These are phyloP conservation scores for Cephonodes hylas DNA, from an alignment of 2,888 invertebrate genomes.

Conservation along the genomic window DNA sequence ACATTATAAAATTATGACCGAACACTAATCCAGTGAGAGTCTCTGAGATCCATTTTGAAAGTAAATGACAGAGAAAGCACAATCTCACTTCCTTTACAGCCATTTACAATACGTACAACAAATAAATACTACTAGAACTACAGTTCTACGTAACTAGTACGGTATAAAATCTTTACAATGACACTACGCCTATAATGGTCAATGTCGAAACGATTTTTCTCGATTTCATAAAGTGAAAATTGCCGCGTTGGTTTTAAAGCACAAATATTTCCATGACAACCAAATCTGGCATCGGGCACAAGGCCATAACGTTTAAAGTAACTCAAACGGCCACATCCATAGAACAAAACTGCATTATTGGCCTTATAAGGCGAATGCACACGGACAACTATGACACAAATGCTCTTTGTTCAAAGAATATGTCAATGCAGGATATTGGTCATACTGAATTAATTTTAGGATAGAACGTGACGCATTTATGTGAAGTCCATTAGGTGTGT, in stretches of 20 bases:
- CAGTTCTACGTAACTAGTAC: neutral
- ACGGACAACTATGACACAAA: neutral
- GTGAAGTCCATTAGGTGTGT: neutral
- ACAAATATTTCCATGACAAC: conserved; percentile 6
- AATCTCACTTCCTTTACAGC: no score
- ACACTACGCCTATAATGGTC: neutral
- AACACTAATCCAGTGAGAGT: no score
- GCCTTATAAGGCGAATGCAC: conserved; percentile 5
- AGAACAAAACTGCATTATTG: neutral
- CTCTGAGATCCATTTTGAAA: no score
- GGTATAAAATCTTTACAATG: neutral
- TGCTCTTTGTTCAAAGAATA: conserved; percentile 1
- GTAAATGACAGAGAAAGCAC: no score
- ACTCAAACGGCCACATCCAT: neutral
- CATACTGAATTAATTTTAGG: neutral
- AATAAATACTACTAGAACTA: neutral
- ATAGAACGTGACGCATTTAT: neutral
- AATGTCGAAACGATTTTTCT: neutral
- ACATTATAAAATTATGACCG: no score
- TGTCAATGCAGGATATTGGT: conserved; percentile 5
- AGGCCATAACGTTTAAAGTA: conserved; percentile 9
- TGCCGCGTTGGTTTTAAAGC: neutral
- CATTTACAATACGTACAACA: no score
- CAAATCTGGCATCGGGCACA: conserved; percentile 13
- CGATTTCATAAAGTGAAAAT: neutral